These are phyloP conservation scores for Linyphia triangularis DNA, from an alignment of 2,888 invertebrate species.

Conservation along the genomic window DNA sequence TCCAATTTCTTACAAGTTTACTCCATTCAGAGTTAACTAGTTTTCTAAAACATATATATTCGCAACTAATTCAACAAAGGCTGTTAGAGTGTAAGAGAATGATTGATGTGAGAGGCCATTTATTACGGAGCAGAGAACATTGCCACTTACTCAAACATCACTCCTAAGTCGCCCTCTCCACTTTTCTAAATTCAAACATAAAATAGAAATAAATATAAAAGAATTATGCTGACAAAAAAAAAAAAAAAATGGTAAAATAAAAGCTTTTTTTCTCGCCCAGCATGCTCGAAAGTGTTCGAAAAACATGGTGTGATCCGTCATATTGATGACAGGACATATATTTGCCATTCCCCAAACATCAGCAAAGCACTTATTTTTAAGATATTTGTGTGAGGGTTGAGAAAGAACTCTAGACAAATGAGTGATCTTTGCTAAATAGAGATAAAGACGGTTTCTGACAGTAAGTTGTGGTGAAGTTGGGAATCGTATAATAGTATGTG, in stretches of 20 bases:
- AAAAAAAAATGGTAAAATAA: not conserved
- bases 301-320: slow-evolving; percentile 35
- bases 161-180: not conserved
- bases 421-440: not conserved
- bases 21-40: too few relatives aligned
- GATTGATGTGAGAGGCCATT: not conserved
- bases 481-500: too few relatives aligned
- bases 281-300: slow-evolving; percentile 16
- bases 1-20: too few relatives aligned
- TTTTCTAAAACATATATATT: not conserved
- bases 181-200: not conserved
- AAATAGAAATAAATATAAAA: not conserved
- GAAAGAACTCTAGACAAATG: not conserved
- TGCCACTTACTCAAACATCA: not conserved
- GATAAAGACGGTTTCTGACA: not conserved
- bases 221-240: not conserved
- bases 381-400: not conserved
- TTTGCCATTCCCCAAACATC: slow-evolving; percentile 37
- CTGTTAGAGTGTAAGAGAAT: not conserved
- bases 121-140: not conserved
- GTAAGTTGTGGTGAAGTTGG: not conserved
- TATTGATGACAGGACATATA: slow-evolving; percentile 33
- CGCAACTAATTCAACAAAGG: not conserved
- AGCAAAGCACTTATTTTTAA: slow-evolving; percentile 23
- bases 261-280: not conserved